phyloP scores from a whole-genome alignment of 2,888 invertebrate species.

The Boloria selene region DNA sequence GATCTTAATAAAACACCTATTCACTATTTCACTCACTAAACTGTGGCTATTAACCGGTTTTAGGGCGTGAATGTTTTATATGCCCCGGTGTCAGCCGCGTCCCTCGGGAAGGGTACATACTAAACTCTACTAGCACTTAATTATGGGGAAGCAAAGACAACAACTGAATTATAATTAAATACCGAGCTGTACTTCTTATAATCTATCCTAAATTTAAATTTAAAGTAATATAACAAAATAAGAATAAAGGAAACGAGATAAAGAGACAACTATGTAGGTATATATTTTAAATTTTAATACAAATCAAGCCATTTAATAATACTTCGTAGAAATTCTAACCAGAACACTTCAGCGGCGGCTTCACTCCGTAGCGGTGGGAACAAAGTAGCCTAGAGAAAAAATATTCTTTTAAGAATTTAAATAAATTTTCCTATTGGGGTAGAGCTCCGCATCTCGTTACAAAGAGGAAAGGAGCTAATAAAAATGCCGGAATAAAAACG shows the following conservation, averaged over 20 bases:
- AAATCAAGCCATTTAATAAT: too few relatives aligned
- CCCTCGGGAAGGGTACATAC: constrained; percentile 62
- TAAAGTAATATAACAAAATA: constrained; percentile 59
- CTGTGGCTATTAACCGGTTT: constrained; percentile 71
- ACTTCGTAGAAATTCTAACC: constrained; percentile 49
- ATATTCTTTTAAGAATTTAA: constrained; percentile 74
- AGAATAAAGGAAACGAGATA: constrained; percentile 32
- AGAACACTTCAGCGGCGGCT: constrained; percentile 57
- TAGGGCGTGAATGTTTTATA: constrained; percentile 73
- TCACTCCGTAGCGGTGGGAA: constrained; percentile 49
- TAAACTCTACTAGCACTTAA: constrained; percentile 75
- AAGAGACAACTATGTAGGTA: constrained; percentile 35
- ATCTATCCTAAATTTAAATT: constrained; percentile 46
- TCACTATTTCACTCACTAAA: constrained; percentile 52
- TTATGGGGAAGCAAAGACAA: constrained; percentile 65
- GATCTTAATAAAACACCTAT: neutral
- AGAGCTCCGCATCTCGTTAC: constrained; percentile 63
- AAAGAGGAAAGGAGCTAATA: constrained; percentile 72
- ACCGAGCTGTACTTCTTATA: constrained; percentile 58
- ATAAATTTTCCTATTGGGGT: constrained; percentile 70
- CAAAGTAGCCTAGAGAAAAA: constrained; percentile 47
- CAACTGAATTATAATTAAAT: constrained; percentile 77
- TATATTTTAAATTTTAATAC: too few relatives aligned
- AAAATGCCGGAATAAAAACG: constrained; percentile 66
- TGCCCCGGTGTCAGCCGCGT: constrained; percentile 60